A percentile compares a stretch with the other conserved stretches of the same genome.
phyloP scores from a whole-genome alignment of 2,888 invertebrate genomes.

The Epistrophella euchroma region DNA sequence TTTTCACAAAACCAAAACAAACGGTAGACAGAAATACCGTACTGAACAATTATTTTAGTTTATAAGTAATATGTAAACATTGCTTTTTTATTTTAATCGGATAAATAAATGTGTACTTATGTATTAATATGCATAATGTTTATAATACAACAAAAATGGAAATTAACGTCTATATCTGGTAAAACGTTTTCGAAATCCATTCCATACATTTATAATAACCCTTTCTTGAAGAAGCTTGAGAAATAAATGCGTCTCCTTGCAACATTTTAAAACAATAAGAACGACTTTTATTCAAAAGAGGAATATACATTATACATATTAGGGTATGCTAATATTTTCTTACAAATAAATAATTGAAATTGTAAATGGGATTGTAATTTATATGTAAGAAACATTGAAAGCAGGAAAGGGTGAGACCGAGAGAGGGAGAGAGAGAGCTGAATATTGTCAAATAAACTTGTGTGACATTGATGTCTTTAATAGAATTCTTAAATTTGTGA shows the following conservation, averaged over 20 bases:
- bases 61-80: conserved; percentile 51
- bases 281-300: conserved; percentile 36
- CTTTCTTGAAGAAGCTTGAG: conserved; percentile 45
- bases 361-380: conserved; percentile 26
- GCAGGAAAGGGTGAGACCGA: background rate
- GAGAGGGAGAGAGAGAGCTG: background rate
- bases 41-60: conserved; percentile 33
- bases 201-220: conserved; percentile 30
- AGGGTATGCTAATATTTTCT: background rate
- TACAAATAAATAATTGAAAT: conserved; percentile 16
- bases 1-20: conserved; percentile 33
- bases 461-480: too few species aligned
- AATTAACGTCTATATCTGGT: conserved; percentile 17
- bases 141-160: conserved; percentile 39
- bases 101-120: conserved; percentile 64
- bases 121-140: conserved; percentile 31
- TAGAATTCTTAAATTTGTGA: too few species aligned
- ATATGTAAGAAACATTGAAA: background rate
- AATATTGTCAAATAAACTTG: too few species aligned
- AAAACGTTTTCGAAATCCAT: conserved; percentile 43
- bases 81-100: conserved; percentile 49
- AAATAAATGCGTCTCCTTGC: conserved; percentile 57
- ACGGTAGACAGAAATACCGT: conserved; percentile 50
- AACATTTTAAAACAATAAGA: conserved; percentile 16
- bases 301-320: too few species aligned